A percentile compares a stretch with the other conserved stretches of the same genome.
Evolutionary conservation across 2,888 invertebrate species (phyloP).

Genomic region (Epirrhoe alternata): DNA sequence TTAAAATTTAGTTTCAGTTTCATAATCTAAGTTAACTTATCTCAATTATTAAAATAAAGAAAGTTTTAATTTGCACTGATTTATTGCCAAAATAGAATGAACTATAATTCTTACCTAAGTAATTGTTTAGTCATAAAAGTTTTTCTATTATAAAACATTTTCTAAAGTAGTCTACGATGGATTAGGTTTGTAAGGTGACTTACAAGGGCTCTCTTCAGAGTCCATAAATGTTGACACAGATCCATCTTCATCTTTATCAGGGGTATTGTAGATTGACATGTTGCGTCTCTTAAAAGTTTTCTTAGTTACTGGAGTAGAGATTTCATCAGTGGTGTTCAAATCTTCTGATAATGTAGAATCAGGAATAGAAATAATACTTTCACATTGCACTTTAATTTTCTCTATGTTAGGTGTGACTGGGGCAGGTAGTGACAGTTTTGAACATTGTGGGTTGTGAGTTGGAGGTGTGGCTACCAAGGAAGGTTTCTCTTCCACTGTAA

Average conservation of each 20-base stretch:
- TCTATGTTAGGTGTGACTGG: constrained; percentile 68
- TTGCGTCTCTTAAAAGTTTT: constrained; percentile 78
- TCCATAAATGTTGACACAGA: constrained; percentile 55
- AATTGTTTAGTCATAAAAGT: not conserved
- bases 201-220: constrained; percentile 52
- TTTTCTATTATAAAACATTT: not conserved
- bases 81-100: constrained; percentile 49
- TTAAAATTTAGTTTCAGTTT: not conserved
- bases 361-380: constrained; percentile 48
- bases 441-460: constrained; percentile 50
- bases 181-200: constrained; percentile 52
- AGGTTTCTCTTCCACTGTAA: constrained; percentile 23
- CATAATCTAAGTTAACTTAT: constrained; percentile 16
- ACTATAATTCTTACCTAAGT: constrained; percentile 7
- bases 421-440: constrained; percentile 70
- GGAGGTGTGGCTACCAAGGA: constrained; percentile 54
- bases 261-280: constrained; percentile 70
- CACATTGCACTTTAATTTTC: constrained; percentile 52
- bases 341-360: constrained; percentile 54
- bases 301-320: constrained; percentile 62
- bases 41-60: constrained; percentile 21
- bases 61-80: constrained; percentile 51
- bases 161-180: not conserved
- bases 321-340: constrained; percentile 55
- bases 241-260: constrained; percentile 61